These are phyloP conservation scores for Monodelphis domestica DNA, from an alignment of 2,797 vertebrate genomes.

Conservation along the genomic window DNA sequence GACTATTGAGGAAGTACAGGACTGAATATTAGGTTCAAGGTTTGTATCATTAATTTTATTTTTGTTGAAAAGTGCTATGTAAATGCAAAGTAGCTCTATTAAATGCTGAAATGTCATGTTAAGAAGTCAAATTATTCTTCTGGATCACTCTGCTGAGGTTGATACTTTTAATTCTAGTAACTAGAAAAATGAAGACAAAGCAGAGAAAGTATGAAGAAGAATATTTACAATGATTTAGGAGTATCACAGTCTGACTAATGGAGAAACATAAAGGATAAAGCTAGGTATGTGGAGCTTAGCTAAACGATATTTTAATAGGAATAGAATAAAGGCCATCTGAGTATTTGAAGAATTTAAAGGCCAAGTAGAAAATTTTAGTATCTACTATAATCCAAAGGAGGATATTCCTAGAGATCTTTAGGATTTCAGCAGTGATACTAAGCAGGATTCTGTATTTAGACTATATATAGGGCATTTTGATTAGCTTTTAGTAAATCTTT, in stretches of 20 bases:
- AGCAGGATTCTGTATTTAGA: not conserved
- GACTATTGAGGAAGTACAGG: not conserved
- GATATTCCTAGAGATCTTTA: slow-evolving; percentile 11
- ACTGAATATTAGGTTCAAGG: not conserved
- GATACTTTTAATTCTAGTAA: slow-evolving; percentile 12
- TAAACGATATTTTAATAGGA: slow-evolving; percentile 25
- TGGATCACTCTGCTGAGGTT: not conserved
- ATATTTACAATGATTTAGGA: not conserved
- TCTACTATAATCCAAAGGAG: not conserved
- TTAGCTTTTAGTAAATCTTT: not conserved
- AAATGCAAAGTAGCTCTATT: not conserved
- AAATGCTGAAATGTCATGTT: not conserved
- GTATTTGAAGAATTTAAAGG: not conserved
- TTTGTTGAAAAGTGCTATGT: not conserved
- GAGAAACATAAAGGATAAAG: not conserved
- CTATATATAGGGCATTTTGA: not conserved
- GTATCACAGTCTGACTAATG: not conserved
- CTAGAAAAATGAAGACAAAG: not conserved
- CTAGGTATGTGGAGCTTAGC: not conserved
- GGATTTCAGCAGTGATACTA: not conserved
- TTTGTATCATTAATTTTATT: not conserved
- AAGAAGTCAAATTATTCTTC: not conserved
- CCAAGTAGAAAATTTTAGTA: not conserved
- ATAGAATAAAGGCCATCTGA: not conserved
- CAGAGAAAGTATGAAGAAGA: not conserved